Conservation (phyloP, 37 sponge, comb jelly and placozoan genomes). For the Chondrilla cf. caribensis region DNA sequence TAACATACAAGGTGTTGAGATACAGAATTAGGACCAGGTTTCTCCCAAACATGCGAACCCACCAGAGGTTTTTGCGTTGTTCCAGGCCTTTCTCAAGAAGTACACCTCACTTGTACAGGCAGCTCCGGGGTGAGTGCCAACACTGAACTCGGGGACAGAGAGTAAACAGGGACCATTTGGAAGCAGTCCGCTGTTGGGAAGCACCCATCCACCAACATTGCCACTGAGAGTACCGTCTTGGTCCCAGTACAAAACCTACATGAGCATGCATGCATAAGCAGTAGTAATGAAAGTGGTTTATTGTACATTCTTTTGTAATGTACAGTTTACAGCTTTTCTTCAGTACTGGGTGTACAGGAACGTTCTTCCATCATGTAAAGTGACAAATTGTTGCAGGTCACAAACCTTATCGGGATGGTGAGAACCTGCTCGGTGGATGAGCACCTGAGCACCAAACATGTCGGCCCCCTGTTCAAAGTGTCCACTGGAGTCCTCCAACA, state of each 20-base stretch:
- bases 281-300: too few species aligned
- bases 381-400: background rate
- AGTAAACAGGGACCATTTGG: conserved; percentile 52
- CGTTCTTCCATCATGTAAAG: too few species aligned
- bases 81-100: conserved; percentile 78
- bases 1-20: background rate
- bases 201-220: conserved; percentile 46
- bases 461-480: conserved; percentile 52
- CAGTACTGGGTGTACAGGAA: too few species aligned
- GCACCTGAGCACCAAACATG: conserved; percentile 79
- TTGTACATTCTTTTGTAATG: too few species aligned
- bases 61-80: conserved; percentile 62
- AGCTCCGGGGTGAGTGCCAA: conserved; percentile 31
- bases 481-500: background rate
- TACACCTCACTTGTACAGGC: conserved; percentile 61
- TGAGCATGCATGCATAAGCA: too few species aligned
- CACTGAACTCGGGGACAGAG: conserved; percentile 58
- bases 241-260: conserved; percentile 17
- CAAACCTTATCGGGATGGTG: conserved; percentile 68
- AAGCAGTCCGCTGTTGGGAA: conserved; percentile 48
- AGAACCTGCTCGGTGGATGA: conserved; percentile 71
- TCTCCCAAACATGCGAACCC: background rate
- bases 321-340: too few species aligned
- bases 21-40: background rate
- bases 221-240: conserved; percentile 37